A percentile compares a stretch with the other conserved stretches of the same genome.
phyloP scores from a whole-genome alignment of 2,888 invertebrate species.

The Pteria penguin region DNA sequence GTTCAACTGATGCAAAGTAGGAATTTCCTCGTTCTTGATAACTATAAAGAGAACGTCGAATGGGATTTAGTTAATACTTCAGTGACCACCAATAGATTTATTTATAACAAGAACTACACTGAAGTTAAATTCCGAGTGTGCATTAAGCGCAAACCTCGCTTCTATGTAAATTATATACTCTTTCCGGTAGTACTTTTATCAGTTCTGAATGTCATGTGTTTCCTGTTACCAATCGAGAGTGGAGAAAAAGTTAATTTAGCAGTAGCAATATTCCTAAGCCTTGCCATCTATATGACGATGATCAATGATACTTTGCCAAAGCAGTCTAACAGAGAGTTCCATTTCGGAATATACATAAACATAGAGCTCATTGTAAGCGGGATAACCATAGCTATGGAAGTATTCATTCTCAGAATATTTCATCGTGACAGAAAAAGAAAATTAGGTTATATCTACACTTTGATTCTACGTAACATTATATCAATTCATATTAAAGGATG shows the following conservation, averaged over 20 bases:
- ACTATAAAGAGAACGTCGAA: conserved; percentile 1
- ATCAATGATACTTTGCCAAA: conserved; percentile 7
- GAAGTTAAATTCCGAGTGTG: conserved; percentile 5
- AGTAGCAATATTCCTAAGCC: conserved; percentile 16
- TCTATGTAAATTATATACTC: conserved; percentile 2
- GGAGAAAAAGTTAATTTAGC: conserved; percentile 20
- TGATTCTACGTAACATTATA: neutral
- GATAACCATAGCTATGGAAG: conserved; percentile 2
- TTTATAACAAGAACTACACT: conserved; percentile 6
- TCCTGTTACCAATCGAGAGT: conserved; percentile 18
- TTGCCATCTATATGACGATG: conserved; percentile 21
- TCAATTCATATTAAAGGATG: too few species aligned
- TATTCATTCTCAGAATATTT: neutral
- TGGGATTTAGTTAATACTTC: conserved; percentile 1
- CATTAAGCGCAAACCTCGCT: conserved; percentile 1
- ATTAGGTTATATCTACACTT: neutral
- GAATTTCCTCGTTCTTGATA: neutral
- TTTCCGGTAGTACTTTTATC: conserved; percentile 19
- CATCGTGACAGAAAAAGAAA: neutral
- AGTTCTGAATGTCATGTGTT: conserved; percentile 13
- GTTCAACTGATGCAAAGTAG: neutral
- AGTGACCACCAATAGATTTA: neutral
- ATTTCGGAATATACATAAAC: conserved; percentile 19
- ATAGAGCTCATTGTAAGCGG: conserved; percentile 17
- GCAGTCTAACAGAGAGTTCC: conserved; percentile 5